Conservation (phyloP, 2,888 invertebrate genomes). For the Drosophila borealis region DNA sequence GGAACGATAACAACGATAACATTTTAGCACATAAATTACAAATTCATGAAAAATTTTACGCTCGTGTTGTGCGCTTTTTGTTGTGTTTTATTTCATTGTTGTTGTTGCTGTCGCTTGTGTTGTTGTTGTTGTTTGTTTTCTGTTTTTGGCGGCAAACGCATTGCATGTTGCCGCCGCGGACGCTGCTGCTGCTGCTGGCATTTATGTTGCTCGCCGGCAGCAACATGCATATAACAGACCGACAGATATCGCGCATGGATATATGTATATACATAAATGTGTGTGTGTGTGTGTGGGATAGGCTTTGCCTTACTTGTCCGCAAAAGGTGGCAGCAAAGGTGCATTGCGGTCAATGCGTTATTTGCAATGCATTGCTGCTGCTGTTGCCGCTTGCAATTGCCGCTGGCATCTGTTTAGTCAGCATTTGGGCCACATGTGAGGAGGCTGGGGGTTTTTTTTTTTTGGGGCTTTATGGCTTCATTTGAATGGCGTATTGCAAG, state of each 20-base stretch:
- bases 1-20: slow-evolving; percentile 78
- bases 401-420: slow-evolving; percentile 46
- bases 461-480: slow-evolving; percentile 46
- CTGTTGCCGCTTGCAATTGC: slow-evolving; percentile 27
- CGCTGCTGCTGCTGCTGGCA: slow-evolving; percentile 57
- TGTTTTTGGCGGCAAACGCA: slow-evolving; percentile 79
- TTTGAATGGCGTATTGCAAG: slow-evolving; percentile 69
- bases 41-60: slow-evolving; percentile 79
- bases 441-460: slow-evolving; percentile 25
- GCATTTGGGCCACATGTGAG: slow-evolving; percentile 36
- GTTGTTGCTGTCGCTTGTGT: slow-evolving; percentile 21
- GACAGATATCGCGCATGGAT: slow-evolving; percentile 67
- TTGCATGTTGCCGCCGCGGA: slow-evolving; percentile 66
- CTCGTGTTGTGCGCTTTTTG: slow-evolving; percentile 70
- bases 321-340: slow-evolving; percentile 79
- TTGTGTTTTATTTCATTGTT: slow-evolving; percentile 36
- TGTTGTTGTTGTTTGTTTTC: slow-evolving; percentile 53
- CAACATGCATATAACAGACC: slow-evolving; percentile 56
- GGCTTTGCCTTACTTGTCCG: slow-evolving; percentile 66
- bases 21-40: slow-evolving; percentile 79
- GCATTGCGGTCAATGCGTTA: slow-evolving; percentile 79
- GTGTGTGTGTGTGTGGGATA: slow-evolving; percentile 28
- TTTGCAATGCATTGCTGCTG: slow-evolving; percentile 75
- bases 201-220: slow-evolving; percentile 71
- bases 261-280: slow-evolving; percentile 2